Evolutionary conservation across 2,888 invertebrate species (phyloP), one percentile per base, ranked within the genome.

Genomic region (Tachina lurida): DNA sequence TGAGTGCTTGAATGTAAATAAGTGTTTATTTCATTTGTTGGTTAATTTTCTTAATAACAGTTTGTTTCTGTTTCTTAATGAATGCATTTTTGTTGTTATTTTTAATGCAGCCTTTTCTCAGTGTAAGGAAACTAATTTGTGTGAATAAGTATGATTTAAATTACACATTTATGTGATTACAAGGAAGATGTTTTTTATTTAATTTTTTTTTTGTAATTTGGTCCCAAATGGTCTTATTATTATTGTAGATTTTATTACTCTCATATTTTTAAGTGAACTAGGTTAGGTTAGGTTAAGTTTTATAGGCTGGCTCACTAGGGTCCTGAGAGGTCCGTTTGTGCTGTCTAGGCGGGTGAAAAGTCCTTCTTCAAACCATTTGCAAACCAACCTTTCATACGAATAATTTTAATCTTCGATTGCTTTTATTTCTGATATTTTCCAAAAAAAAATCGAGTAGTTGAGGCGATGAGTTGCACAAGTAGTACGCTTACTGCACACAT

Each of bases 131-230:
- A 62, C 49, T 73, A 83, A 78, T 78, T 84, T 78, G 4, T n/a
- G 15, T 68, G 74, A 60, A 84, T 62, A 47, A 78, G 68, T 15
- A n/a, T 68, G 19, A 58, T 78, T 84, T 74, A 47, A 77, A 78
- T 83, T 73, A 77, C 41, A 45, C 39, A 15, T 43, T 47, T 78
- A 15, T 63, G 65, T 73, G 45, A 77, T 77, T 73, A 65, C n/a
- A n/a, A 54, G 43, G n/a, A 75, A 22, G 0, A 7, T 0, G 31
- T 63, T 19, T 3, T 56, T n/a, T n/a, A n/a, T n/a, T n/a, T n/a
- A n/a, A n/a, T n/a, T 63, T 65, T 7, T 17, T 56, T 63, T 49
- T 7, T 17, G 8, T 47, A 52, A 41, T 67, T 49, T 49, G 49
- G 31, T 22, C 15, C 17, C 49, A 52, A 67, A 67, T 49, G 47